phyloP scores from a whole-genome alignment of 2,113 vertebrate genomes.

The Odobenus rosmarus region DNA sequence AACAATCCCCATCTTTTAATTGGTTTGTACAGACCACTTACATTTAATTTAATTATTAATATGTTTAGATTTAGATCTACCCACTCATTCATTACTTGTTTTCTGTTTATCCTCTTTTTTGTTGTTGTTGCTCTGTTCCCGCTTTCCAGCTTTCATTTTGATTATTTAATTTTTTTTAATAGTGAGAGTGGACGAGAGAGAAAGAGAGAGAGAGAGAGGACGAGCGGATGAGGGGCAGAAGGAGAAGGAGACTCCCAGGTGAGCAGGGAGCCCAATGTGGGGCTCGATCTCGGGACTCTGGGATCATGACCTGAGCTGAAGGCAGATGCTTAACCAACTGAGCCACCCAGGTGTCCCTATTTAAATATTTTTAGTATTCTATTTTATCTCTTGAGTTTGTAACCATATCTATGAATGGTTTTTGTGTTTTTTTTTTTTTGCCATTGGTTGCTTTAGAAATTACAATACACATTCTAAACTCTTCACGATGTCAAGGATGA shows the following conservation, averaged over 20 bases:
- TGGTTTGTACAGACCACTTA: not conserved
- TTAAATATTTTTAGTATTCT: not conserved
- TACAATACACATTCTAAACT: not conserved
- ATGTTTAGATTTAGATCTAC: not conserved
- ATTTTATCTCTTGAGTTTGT: not conserved
- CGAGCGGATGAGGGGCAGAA: no score
- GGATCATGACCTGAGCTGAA: no score
- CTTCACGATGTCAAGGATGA: not conserved
- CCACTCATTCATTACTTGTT: not conserved
- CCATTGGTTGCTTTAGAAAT: not conserved
- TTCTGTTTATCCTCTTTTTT: not conserved
- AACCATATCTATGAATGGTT: not conserved
- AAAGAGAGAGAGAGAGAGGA: no score
- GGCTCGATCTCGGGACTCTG: no score
- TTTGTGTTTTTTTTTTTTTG: not conserved
- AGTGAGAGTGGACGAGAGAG: no score
- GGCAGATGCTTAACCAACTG: no score
- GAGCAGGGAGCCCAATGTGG: no score
- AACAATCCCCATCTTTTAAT: not conserved
- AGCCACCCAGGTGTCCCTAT: no score
- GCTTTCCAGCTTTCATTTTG: not conserved
- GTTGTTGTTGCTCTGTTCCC: not conserved
- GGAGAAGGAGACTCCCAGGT: no score
- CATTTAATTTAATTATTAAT: not conserved
- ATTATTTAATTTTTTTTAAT: not conserved